Evolutionary conservation across 1,140 invertebrate species (phyloP), one percentile per base, ranked within the genome.

Genomic region (Calliphora vicina): DNA sequence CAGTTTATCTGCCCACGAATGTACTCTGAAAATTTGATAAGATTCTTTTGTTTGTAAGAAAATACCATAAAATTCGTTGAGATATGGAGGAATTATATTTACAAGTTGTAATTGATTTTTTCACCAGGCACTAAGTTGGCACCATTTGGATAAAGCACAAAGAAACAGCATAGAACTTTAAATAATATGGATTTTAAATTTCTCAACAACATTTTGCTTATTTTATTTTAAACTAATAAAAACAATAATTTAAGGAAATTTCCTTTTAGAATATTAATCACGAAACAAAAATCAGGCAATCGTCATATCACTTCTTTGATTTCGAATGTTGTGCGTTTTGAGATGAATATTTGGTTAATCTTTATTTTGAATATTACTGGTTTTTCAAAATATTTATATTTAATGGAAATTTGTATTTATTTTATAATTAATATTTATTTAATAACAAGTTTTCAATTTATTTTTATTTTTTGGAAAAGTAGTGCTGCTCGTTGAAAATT

Each of bases 1-100:
- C 82, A 95, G 91, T 88, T 94, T 95, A 86, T 94, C 91, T 35
- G 94, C 94, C 95, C 94, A 95, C 87, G 92, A 91, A 88, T 94
- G 93, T 45, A 94, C 94, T 84, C 95, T 95, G 86, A 1, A 86
- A 85, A 81, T 84, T 81, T 42, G 81, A 82, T 23, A 81, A 80
- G 27, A 67, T 20, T 8, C 8, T 8, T 72, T 26, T 81, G 73
- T n/a, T n/a, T n/a, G n/a, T n/a, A n/a, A n/a, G n/a, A n/a, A n/a
- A n/a, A n/a, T n/a, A n/a, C n/a, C n/a, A n/a, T n/a, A n/a, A n/a
- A n/a, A n/a, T n/a, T n/a, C n/a, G n/a, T n/a, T n/a, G n/a, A n/a
- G n/a, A n/a, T n/a, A n/a, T n/a, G n/a, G n/a, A n/a, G n/a, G n/a
- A n/a, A n/a, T n/a, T n/a, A 17, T 43, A 86, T 87, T 89, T 84